phyloP scores from a whole-genome alignment of 2,113 vertebrate species.

The Himantopus leucocephalus region DNA sequence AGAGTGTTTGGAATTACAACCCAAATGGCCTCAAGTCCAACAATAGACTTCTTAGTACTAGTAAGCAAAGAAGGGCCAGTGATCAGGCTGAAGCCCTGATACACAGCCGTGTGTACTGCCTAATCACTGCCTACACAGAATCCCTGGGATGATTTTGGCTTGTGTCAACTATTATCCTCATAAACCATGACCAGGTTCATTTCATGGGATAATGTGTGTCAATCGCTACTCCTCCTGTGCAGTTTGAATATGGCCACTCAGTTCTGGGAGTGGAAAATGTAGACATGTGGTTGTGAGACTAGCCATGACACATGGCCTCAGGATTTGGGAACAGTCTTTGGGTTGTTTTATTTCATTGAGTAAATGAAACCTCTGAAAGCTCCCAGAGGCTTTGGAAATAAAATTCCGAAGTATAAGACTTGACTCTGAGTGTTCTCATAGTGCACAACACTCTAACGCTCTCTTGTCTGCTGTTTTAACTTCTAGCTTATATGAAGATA shows the following conservation, averaged over 20 bases:
- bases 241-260: neutral
- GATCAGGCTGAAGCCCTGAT: neutral
- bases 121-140: neutral
- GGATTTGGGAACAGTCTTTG: neutral
- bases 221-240: rapidly evolving
- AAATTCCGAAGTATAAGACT: neutral
- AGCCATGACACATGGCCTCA: neutral
- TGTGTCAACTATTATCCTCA: neutral
- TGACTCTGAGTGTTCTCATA: neutral
- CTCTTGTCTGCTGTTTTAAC: neutral
- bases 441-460: neutral
- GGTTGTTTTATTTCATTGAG: neutral
- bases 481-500: neutral
- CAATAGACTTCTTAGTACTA: neutral
- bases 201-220: neutral
- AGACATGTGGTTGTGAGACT: neutral
- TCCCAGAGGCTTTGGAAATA: neutral
- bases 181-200: neutral
- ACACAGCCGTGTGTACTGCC: neutral
- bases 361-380: neutral
- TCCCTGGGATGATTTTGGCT: neutral
- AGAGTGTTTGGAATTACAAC: neutral
- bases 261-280: neutral
- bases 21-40: neutral
- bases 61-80: neutral